A percentile compares a stretch with the other conserved stretches of the same genome.
These are phyloP conservation scores for Marisa cornuarietis DNA, from an alignment of 1,140 invertebrate genomes.

Conservation along the genomic window DNA sequence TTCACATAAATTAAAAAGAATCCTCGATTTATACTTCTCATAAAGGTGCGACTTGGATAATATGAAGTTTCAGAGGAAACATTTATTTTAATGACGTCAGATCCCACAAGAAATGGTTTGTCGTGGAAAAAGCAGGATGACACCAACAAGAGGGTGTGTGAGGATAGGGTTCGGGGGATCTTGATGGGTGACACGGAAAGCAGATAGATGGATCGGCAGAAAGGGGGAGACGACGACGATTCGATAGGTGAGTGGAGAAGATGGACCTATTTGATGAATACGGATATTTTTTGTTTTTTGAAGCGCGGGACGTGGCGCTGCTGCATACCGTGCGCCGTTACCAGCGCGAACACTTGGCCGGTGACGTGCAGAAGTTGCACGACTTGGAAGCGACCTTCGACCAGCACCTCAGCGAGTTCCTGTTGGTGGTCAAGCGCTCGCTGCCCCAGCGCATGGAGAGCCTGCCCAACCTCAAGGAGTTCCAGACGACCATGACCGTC, in stretches of 20 bases:
- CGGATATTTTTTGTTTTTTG: constrained; percentile 12
- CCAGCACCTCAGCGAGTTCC: constrained; percentile 41
- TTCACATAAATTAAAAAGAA: no score
- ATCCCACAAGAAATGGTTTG: no score
- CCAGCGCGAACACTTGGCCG: constrained; percentile 26
- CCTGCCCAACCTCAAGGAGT: constrained; percentile 40
- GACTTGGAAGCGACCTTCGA: constrained; percentile 43
- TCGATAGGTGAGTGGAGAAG: background rate
- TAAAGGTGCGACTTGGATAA: no score
- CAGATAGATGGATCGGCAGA: no score
- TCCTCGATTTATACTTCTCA: no score
- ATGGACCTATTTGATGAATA: background rate
- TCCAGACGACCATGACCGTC: constrained; percentile 32
- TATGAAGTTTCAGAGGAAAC: no score
- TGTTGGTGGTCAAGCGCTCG: constrained; percentile 35
- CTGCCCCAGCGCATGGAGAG: constrained; percentile 30
- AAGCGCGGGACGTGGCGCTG: constrained; percentile 39
- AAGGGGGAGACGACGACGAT: background rate
- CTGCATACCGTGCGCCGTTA: constrained; percentile 29
- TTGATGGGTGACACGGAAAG: background rate
- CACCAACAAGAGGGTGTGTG: no score
- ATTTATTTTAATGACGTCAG: no score
- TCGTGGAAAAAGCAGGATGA: no score
- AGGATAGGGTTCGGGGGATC: no score
- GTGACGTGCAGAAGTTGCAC: constrained; percentile 25